Evolutionary conservation across 2,113 vertebrate species (phyloP).

Genomic region (Crypturellus undulatus): DNA sequence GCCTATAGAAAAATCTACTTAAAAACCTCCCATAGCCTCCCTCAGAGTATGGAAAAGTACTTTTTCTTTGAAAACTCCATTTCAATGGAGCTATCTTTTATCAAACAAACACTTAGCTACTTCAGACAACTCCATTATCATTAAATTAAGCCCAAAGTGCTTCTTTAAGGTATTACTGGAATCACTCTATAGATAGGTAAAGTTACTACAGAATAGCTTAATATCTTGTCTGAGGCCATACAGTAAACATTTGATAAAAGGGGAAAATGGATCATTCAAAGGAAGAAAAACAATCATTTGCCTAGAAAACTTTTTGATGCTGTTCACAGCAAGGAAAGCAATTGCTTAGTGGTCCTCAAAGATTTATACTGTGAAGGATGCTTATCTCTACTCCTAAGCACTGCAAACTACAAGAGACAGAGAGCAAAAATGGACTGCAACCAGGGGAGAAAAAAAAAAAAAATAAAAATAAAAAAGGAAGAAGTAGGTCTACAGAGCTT

Average conservation of each 20-base stretch:
- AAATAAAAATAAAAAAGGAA: neutral
- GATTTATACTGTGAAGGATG: neutral
- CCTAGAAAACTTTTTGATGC: neutral
- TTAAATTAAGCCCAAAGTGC: constrained; percentile 28
- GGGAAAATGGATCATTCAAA: constrained; percentile 1
- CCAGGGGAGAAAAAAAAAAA: neutral
- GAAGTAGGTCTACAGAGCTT: neutral
- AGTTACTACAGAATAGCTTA: constrained; percentile 23
- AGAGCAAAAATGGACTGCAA: constrained; percentile 12
- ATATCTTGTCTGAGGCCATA: neutral
- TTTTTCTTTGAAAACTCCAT: neutral
- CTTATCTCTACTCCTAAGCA: neutral
- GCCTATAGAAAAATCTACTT: neutral
- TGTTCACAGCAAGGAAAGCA: constrained; percentile 26
- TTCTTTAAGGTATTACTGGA: constrained; percentile 16
- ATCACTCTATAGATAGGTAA: neutral
- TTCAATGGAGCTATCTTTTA: neutral
- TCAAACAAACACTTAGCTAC: neutral
- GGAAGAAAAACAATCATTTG: neutral
- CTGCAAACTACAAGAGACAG: neutral
- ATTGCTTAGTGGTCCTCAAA: constrained; percentile 44
- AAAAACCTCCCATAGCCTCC: neutral
- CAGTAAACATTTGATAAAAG: constrained; percentile 12
- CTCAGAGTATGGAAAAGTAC: neutral
- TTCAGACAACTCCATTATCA: constrained; percentile 30